Percentiles rank a stretch among this genome's conserved stretches.
Conservation (phyloP, 2,113 vertebrate genomes). For the Canis aureus region DNA sequence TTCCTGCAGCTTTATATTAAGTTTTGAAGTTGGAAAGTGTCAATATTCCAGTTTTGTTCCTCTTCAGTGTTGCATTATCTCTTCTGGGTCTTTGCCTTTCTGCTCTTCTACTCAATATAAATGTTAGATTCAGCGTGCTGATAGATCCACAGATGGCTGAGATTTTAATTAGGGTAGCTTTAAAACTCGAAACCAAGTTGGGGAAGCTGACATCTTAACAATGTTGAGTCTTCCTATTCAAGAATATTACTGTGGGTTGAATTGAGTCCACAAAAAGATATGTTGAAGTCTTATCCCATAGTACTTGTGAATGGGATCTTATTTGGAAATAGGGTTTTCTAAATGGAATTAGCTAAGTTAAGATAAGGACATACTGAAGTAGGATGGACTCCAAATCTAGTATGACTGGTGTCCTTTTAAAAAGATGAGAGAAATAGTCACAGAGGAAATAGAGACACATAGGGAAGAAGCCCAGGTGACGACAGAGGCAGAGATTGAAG, state of each 20-base stretch:
- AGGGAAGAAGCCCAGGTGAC: background rate
- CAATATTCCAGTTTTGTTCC: background rate
- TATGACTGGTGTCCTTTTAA: background rate
- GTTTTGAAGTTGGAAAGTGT: background rate
- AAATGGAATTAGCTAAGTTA: background rate
- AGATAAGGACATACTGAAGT: background rate
- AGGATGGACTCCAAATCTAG: background rate
- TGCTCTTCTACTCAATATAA: background rate
- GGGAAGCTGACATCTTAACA: background rate
- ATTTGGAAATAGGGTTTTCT: background rate
- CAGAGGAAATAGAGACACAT: background rate
- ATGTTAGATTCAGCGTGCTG: background rate
- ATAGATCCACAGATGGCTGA: background rate
- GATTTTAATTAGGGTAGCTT: background rate
- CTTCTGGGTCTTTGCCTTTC: background rate
- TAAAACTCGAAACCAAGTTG: background rate
- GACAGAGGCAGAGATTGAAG: background rate
- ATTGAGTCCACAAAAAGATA: background rate
- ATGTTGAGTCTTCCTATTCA: background rate
- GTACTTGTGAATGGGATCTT: background rate
- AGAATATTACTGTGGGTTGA: background rate
- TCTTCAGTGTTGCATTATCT: background rate
- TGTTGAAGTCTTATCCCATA: background rate
- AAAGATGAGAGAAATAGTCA: background rate
- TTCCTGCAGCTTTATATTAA: background rate